Percentiles rank a stretch among this genome's conserved stretches.
Conservation (phyloP, 2,797 vertebrate genomes). For the Phataginus tetradactyla region DNA sequence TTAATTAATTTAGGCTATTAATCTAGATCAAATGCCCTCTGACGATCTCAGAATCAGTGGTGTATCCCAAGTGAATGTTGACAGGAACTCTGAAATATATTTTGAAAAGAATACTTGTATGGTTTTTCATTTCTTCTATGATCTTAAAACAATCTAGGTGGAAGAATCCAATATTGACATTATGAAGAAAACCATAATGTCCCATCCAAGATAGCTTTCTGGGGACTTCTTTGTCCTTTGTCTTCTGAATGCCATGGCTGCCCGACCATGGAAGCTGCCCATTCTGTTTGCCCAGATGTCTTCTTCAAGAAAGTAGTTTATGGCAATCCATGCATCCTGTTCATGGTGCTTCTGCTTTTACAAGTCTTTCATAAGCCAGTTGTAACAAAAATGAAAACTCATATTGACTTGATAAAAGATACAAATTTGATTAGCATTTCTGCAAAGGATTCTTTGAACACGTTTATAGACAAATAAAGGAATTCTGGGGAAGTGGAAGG, state of each 20-base stretch:
- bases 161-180: background rate
- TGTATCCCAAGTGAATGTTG: slow-evolving; percentile 76
- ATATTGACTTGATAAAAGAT: background rate
- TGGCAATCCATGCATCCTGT: background rate
- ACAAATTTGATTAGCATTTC: background rate
- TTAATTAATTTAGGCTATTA: slow-evolving; percentile 86
- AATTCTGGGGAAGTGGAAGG: background rate
- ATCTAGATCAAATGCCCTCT: slow-evolving; percentile 81
- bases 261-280: background rate
- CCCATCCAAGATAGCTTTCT: background rate
- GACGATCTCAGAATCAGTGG: slow-evolving; percentile 75
- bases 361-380: background rate
- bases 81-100: slow-evolving; percentile 76
- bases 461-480: background rate
- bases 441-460: background rate
- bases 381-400: background rate
- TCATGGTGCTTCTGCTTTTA: background rate
- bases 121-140: slow-evolving; percentile 60
- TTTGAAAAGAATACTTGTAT: slow-evolving; percentile 18
- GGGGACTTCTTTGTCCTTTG: background rate
- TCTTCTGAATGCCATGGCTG: background rate
- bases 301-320: background rate
- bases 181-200: background rate
- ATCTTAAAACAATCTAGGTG: slow-evolving; percentile 28
- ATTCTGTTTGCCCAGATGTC: background rate